Conservation (phyloP, 2,797 vertebrate species). For the Percopsis omiscomaycus region DNA sequence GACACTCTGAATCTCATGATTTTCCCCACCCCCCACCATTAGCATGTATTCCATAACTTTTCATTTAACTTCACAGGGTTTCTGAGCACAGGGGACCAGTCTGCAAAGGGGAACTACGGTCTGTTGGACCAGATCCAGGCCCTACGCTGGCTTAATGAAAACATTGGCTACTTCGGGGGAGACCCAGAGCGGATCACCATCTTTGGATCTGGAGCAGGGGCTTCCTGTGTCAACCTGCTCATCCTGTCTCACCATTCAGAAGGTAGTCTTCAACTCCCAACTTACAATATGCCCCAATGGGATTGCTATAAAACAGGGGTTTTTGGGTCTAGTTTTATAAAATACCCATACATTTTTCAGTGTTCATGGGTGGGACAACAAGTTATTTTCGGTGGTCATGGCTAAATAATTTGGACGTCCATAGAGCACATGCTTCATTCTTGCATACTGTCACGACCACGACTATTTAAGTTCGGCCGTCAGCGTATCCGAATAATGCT, state of each 20-base stretch:
- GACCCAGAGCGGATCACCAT: conserved; percentile 97
- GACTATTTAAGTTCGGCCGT: too few relatives aligned
- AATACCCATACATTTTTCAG: too few relatives aligned
- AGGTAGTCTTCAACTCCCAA: conserved; percentile 75
- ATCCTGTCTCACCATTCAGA: conserved; percentile 99
- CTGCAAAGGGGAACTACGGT: conserved; percentile 97
- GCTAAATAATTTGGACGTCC: too few relatives aligned
- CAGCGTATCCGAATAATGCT: too few relatives aligned
- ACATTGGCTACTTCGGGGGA: conserved; percentile 96
- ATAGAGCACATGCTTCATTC: too few relatives aligned
- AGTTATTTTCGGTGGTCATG: too few relatives aligned
- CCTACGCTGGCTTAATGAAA: conserved; percentile 97
- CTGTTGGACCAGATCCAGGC: conserved; percentile 98
- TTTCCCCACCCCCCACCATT: conserved; percentile 21
- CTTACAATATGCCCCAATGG: too few relatives aligned
- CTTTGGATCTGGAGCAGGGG: conserved; percentile 97
- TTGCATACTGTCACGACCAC: too few relatives aligned
- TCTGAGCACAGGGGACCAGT: conserved; percentile 96
- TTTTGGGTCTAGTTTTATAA: too few relatives aligned
- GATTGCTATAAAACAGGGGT: too few relatives aligned
- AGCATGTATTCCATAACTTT: conserved; percentile 28
- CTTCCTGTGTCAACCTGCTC: conserved; percentile 97
- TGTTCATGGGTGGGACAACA: too few relatives aligned
- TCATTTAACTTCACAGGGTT: conserved; percentile 80
- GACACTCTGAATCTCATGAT: conserved; percentile 20